Evolutionary conservation across 2,113 vertebrate species (phyloP).

Genomic region (Hucho hucho): DNA sequence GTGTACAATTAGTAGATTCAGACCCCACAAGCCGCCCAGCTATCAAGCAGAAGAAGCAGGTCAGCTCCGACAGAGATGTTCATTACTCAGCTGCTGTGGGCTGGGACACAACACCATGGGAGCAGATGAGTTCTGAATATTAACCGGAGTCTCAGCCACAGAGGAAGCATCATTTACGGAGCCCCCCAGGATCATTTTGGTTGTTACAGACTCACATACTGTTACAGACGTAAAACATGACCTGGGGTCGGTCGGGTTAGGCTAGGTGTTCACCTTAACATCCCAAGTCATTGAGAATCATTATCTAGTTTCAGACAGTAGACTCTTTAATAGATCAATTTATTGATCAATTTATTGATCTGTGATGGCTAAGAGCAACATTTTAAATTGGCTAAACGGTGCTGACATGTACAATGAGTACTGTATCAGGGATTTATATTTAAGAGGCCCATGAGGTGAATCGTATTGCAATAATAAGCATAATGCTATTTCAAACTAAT

Average conservation of each 20-base stretch:
- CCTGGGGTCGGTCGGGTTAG: not conserved
- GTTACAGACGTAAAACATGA: not conserved
- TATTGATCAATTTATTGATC: too few species aligned
- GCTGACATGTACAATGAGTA: too few species aligned
- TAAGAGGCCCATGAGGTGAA: too few species aligned
- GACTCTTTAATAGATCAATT: too few species aligned
- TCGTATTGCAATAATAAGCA: too few species aligned
- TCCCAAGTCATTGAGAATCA: too few species aligned
- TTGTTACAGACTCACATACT: conserved; percentile 17
- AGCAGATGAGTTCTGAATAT: conserved; percentile 47
- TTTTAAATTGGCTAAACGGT: too few species aligned
- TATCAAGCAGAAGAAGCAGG: conserved; percentile 19
- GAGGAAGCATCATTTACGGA: conserved; percentile 43
- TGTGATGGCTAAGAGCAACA: too few species aligned
- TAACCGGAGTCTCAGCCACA: conserved; percentile 32
- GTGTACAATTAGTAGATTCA: conserved; percentile 5
- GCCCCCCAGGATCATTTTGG: conserved; percentile 33
- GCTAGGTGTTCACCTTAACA: not conserved
- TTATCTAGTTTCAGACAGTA: not conserved
- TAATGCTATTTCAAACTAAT: too few species aligned
- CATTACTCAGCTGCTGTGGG: conserved; percentile 39
- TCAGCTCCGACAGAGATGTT: conserved; percentile 35
- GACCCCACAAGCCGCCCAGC: conserved; percentile 12
- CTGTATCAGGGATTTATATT: too few species aligned
- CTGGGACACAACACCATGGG: conserved; percentile 21